phyloP scores from a whole-genome alignment of 2,113 vertebrate genomes.

The Oryctolagus cuniculus region mOryCun1.1 NC_091443.1:67813501-67814000 shows the following conservation, averaged over 20 bases:
- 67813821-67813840: background rate
- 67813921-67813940: background rate
- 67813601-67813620: background rate
- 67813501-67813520: background rate
- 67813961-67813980: conserved; percentile 12
- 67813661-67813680: background rate
- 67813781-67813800: background rate
- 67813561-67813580: background rate
- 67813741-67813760: background rate
- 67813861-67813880: background rate
- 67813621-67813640: conserved; percentile 16
- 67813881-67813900: background rate
- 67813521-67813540: background rate
- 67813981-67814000: background rate
- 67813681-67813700: background rate
- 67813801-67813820: background rate
- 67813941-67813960: conserved; percentile 37
- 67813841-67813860: background rate
- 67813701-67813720: background rate
- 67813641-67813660: background rate
- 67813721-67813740: background rate
- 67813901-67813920: background rate
- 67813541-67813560: background rate
- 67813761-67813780: background rate
- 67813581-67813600: background rate